A percentile compares a stretch with the other conserved stretches of the same genome.
Evolutionary conservation across 2,888 invertebrate genomes (phyloP).

Genomic region (Drosophila mimetica): DNA sequence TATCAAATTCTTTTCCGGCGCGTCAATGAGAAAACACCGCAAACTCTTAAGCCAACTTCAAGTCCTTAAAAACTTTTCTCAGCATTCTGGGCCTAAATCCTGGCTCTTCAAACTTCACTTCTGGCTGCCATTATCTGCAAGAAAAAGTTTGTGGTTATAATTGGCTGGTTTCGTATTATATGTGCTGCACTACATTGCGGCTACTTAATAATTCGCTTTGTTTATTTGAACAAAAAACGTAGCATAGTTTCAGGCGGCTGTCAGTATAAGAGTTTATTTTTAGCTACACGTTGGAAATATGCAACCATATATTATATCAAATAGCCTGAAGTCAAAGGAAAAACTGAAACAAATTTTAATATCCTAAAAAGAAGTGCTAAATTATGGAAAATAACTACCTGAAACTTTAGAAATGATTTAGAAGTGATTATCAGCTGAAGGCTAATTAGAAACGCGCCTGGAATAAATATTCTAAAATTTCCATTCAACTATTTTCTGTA

Average conservation of each 20-base stretch:
- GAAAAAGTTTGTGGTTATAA: conserved; percentile 6
- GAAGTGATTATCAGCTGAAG: too few relatives aligned
- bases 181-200: conserved; percentile 19
- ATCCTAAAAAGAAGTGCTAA: too few relatives aligned
- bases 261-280: conserved; percentile 35
- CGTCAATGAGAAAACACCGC: conserved; percentile 9
- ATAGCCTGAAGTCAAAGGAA: too few relatives aligned
- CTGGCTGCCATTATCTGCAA: conserved; percentile 42
- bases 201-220: conserved; percentile 31
- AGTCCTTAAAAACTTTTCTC: conserved; percentile 35
- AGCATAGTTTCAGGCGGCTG: conserved; percentile 49
- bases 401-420: too few relatives aligned
- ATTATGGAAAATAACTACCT: too few relatives aligned
- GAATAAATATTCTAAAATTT: not conserved
- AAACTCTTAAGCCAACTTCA: conserved; percentile 36
- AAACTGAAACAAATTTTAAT: too few relatives aligned
- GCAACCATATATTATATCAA: too few relatives aligned
- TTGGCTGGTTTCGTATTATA: conserved; percentile 3
- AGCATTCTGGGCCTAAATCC: conserved; percentile 28
- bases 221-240: conserved; percentile 16
- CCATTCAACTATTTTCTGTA: not conserved
- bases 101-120: conserved; percentile 21
- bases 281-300: not conserved
- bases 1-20: conserved; percentile 63
- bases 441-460: too few relatives aligned